These are phyloP conservation scores for Drosophila pectinifera DNA, from an alignment of 1,140 invertebrate species.

Conservation along the genomic window DNA sequence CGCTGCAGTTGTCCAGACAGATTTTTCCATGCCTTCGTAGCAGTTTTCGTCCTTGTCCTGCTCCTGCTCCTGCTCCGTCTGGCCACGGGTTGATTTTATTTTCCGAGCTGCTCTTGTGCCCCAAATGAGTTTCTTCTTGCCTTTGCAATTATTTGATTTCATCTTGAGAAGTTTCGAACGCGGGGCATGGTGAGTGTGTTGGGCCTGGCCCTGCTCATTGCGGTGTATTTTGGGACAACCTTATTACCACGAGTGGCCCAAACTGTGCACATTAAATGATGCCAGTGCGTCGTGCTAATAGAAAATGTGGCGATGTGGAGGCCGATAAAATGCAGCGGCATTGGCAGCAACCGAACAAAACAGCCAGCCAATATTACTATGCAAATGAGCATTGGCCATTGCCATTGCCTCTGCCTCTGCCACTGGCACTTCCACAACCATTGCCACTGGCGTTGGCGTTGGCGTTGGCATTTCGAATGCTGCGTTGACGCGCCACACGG, in stretches of 20 bases:
- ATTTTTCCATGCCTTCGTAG: conserved; percentile 1
- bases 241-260: conserved; percentile 66
- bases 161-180: conserved; percentile 68
- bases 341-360: conserved; percentile 43
- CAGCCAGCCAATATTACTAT: conserved; percentile 76
- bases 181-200: conserved; percentile 39
- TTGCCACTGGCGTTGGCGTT: conserved; percentile 48
- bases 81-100: conserved; percentile 68
- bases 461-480: conserved; percentile 41
- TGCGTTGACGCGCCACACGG: conserved; percentile 56
- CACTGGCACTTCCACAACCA: conserved; percentile 41
- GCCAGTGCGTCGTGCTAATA: conserved; percentile 78
- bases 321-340: conserved; percentile 76
- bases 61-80: conserved; percentile 17
- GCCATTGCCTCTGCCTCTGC: conserved; percentile 31
- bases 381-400: conserved; percentile 74
- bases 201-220: conserved; percentile 16
- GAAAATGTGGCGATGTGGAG: conserved; percentile 72
- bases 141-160: conserved; percentile 83
- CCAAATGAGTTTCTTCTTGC: conserved; percentile 69
- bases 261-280: conserved; percentile 79
- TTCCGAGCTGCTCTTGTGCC: conserved; percentile 64
- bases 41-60: conserved; percentile 21
- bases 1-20: conserved; percentile 16
- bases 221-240: conserved; percentile 61